A percentile compares a stretch with the other conserved stretches of the same genome.
Conservation (phyloP, 2,797 vertebrate genomes). For the Coccyzus lansbergi region DNA sequence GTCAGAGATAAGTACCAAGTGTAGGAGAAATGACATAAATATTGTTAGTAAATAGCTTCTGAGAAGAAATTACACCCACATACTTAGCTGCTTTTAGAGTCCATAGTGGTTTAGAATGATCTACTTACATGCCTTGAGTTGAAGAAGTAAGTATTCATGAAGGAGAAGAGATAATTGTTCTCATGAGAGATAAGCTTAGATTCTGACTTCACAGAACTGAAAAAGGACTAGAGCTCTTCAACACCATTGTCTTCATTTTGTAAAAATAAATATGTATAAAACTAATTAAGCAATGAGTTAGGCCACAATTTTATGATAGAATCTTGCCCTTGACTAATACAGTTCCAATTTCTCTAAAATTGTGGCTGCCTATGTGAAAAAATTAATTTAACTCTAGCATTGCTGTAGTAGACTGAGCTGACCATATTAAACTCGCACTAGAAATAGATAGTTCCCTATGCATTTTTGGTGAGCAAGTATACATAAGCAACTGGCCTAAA, state of each 20-base stretch:
- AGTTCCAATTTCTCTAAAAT: slow-evolving; percentile 12
- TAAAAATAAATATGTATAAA: slow-evolving; percentile 34
- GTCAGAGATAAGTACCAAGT: neutral
- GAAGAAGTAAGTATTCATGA: neutral
- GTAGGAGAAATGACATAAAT: neutral
- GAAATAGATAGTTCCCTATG: neutral
- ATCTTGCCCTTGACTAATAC: neutral
- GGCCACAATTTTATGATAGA: neutral
- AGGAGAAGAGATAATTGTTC: neutral
- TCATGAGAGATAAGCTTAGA: neutral
- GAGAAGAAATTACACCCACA: neutral
- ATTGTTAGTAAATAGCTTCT: neutral
- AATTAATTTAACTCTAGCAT: neutral
- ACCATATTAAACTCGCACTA: neutral
- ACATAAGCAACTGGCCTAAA: neutral
- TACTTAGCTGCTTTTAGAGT: neutral
- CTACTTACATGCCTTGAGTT: neutral
- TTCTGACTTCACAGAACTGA: neutral
- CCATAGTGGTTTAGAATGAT: neutral
- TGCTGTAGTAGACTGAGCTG: neutral
- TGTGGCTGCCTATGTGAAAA: neutral
- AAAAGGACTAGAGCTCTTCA: neutral
- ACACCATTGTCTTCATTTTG: neutral
- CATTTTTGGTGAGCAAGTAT: neutral
- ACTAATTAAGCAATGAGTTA: neutral